Percentiles rank a stretch among this genome's conserved stretches.
Conservation (phyloP, 2,113 vertebrate genomes). For the Raja brachyura region DNA sequence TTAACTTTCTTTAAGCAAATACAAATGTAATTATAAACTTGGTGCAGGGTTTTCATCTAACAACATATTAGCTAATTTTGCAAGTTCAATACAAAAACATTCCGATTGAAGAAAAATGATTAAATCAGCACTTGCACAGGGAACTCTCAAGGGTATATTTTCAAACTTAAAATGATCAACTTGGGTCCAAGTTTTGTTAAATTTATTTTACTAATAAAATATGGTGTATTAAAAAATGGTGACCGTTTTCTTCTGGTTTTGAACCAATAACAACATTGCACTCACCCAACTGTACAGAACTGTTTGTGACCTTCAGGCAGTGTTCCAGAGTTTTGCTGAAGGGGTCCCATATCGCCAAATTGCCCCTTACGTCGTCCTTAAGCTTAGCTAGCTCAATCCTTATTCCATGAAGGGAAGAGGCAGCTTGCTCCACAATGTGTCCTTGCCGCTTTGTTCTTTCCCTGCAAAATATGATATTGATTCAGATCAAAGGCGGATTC, state of each 20-base stretch:
- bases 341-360: background rate
- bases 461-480: conserved; percentile 51
- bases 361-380: conserved; percentile 54
- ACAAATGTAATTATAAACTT: background rate
- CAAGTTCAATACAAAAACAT: background rate
- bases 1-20: background rate
- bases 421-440: conserved; percentile 53
- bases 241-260: background rate
- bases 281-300: conserved; percentile 6
- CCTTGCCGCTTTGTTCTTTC: conserved; percentile 52
- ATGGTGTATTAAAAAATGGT: background rate
- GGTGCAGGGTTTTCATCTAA: background rate
- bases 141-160: background rate
- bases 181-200: background rate
- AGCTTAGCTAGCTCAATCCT: conserved; percentile 56
- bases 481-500: background rate
- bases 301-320: background rate
- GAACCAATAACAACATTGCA: background rate
- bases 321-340: conserved; percentile 13
- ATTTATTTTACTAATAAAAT: background rate
- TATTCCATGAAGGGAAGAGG: conserved; percentile 54
- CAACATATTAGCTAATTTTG: background rate
- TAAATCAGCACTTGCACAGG: background rate
- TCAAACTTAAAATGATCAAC: background rate
- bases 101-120: background rate